Base-by-base conservation (phyloP, 2,797 vertebrate species). In the Lagorchestes hirsutus region DNA sequence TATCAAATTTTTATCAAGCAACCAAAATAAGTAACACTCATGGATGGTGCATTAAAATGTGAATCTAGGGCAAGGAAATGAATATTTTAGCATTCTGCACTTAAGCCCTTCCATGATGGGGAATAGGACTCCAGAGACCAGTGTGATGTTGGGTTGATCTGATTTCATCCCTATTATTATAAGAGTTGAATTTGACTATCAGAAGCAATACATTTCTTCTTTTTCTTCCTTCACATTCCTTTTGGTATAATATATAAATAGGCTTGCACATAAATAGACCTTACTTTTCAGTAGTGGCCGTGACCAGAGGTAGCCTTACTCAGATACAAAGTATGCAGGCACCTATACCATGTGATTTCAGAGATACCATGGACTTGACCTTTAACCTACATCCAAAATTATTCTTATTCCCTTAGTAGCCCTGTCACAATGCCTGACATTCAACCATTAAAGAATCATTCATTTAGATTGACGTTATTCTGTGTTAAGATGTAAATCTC, bases 1-100 rank as follows among this genome's bases (percentile, higher is more conserved):
- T 54, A 98, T 99, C 95, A 97, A 98, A 98, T 97, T 99, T 99
- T 99, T 98, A 98, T 98, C 97, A 98, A 97, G 93, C 94, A 97
- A 96, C 97, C 96, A 97, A 98, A 98, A 98, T 96, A 98, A 98
- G 97, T 97, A 97, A 98, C 92, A 91, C 92, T 96, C 98, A 54
- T 31, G 50, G 92, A 95, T 95, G 62, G 93, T 96, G 93, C 94
- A 95, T 55, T 96, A 58, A 95, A 96, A 96, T 94, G 96, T 97
- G 98, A 93, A 98, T 98, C 95, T 96, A 94, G 98, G 97, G 74
- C 96, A 93, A 0, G 91, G 52, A 46, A 95, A 97, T 98, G 94
- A 98, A 98, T 99, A 98, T 98, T 98, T 98, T 92, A 98, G 96
- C 90, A 92, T 95, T 97, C 93, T 96, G 92, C 94, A 97, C 98